Evolutionary conservation across 1,140 invertebrate species (phyloP).

Genomic region (Ceratosolen solmsi): DNA sequence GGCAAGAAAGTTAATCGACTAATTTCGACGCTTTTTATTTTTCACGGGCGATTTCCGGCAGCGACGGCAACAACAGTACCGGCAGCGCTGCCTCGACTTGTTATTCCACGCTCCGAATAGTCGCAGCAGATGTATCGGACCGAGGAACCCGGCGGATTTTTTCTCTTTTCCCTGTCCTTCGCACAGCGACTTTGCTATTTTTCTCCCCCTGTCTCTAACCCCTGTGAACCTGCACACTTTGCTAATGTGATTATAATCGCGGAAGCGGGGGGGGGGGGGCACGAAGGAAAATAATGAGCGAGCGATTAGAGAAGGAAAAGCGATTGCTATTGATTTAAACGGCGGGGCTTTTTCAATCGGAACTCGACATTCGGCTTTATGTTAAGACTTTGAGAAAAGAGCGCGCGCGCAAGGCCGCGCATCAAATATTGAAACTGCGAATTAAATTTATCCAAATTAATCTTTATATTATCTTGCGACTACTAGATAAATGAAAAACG

Average conservation of each 20-base stretch:
- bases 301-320: neutral
- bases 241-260: conserved; percentile 47
- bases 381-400: too few species aligned
- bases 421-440: neutral
- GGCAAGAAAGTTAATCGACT: conserved; percentile 43
- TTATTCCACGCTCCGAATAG: conserved; percentile 45
- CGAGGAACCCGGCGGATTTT: conserved; percentile 27
- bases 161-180: neutral
- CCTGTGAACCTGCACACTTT: neutral
- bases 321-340: neutral
- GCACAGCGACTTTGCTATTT: neutral
- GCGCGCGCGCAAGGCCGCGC: neutral
- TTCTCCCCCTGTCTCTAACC: neutral
- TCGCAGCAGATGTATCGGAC: conserved; percentile 42
- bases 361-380: too few species aligned
- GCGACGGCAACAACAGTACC: neutral
- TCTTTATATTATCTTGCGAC: neutral
- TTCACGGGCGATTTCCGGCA: conserved; percentile 41
- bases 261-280: neutral
- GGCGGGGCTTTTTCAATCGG: neutral
- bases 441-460: neutral
- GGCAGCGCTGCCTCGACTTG: conserved; percentile 1
- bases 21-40: conserved; percentile 45
- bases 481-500: neutral
- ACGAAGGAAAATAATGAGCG: neutral